Evolutionary conservation across 2,888 invertebrate genomes (phyloP).

Genomic region (Drosophila hamatofila): DNA sequence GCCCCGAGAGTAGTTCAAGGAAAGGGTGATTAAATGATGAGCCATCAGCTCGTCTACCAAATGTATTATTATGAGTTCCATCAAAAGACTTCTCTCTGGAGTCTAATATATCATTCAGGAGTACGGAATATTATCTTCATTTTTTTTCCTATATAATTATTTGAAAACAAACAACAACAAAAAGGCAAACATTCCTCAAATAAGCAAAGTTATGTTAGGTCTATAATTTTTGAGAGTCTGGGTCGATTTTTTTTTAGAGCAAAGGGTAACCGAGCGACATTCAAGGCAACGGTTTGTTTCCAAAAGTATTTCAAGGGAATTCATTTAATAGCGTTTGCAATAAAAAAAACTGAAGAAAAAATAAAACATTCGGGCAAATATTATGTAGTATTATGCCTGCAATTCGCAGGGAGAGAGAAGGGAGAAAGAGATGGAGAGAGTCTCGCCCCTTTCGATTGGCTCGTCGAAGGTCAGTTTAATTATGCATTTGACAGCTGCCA

Average conservation of each 20-base stretch:
- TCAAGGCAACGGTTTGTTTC: constrained; percentile 61
- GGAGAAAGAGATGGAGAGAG: neutral
- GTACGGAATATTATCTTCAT: constrained; percentile 17
- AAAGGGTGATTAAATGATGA: constrained; percentile 12
- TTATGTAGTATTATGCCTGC: constrained; percentile 54
- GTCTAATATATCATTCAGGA: constrained; percentile 16
- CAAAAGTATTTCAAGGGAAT: constrained; percentile 70
- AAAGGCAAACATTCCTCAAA: constrained; percentile 48
- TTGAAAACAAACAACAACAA: constrained; percentile 26
- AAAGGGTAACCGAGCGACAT: constrained; percentile 49
- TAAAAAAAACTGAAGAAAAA: constrained; percentile 47
- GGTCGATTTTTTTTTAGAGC: constrained; percentile 19
- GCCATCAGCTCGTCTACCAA: constrained; percentile 4
- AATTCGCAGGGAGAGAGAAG: constrained; percentile 31
- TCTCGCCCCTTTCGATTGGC: constrained; percentile 28
- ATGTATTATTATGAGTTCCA: constrained; percentile 2
- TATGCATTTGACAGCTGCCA: constrained; percentile 77
- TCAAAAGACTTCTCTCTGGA: neutral
- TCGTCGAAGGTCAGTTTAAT: constrained; percentile 67
- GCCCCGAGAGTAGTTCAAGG: constrained; percentile 3
- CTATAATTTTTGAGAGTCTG: constrained; percentile 61
- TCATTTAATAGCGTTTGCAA: constrained; percentile 71
- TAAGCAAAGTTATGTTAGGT: constrained; percentile 58
- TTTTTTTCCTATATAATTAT: constrained; percentile 28
- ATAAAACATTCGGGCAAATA: constrained; percentile 31